These are phyloP conservation scores for Lateolabrax maculatus DNA, from an alignment of 2,797 vertebrate genomes.

Conservation along the genomic window DNA sequence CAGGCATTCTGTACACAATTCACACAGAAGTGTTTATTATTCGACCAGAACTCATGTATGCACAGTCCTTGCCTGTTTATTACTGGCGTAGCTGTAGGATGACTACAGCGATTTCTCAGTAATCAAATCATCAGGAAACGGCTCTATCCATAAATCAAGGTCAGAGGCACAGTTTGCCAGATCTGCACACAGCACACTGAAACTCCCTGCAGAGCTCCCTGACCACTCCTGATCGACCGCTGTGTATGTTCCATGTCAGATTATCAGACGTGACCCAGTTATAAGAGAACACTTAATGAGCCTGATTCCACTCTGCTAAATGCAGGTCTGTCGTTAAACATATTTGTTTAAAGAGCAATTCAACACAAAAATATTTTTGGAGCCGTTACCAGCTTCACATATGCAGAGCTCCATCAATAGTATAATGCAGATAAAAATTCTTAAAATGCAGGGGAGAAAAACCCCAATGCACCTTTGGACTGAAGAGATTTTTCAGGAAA, in stretches of 20 bases:
- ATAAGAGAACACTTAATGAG: not conserved
- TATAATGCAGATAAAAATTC: not conserved
- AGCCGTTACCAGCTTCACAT: no score
- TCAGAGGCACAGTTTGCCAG: constrained; percentile 2
- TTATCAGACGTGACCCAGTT: constrained; percentile 15
- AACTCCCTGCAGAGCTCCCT: constrained; percentile 23
- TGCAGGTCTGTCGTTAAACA: not conserved
- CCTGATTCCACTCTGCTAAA: not conserved
- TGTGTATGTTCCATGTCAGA: constrained; percentile 12
- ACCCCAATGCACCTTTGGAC: not conserved
- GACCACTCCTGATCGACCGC: not conserved
- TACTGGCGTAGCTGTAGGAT: not conserved
- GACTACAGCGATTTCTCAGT: not conserved
- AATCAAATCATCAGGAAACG: constrained; percentile 12
- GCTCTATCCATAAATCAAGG: constrained; percentile 20
- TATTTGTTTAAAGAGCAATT: no score
- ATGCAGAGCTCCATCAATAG: not conserved
- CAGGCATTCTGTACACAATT: not conserved
- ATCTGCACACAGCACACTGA: not conserved
- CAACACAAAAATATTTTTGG: no score
- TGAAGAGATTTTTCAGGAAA: not conserved
- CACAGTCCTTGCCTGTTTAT: not conserved
- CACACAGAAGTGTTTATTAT: not conserved
- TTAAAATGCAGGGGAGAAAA: no score
- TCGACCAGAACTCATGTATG: not conserved